Base-by-base conservation (phyloP, 2,797 vertebrate genomes). In the Ateles fusciceps region DNA sequence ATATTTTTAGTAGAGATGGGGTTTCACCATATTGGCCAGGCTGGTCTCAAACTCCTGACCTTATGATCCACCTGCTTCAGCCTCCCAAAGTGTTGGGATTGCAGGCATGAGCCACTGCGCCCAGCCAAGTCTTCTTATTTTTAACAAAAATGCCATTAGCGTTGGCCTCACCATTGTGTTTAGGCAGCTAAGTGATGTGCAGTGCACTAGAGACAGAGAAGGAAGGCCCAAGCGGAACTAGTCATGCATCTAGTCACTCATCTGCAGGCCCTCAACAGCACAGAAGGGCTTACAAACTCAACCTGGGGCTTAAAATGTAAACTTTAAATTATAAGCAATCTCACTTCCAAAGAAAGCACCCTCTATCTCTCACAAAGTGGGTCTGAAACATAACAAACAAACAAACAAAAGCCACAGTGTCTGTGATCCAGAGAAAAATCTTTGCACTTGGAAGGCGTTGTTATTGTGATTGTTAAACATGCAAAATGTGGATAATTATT, bases 401-500 rank as follows among this genome's bases (percentile, higher is more conserved):
- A 95, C 68, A n/a, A 30, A 92, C 50, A 24, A 17, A 44, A 14
- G 28, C 83, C 87, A 78, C n/a, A 94, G 39, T 50, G 86, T 64
- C 68, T 93, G 7, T 68, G 55, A 39, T 71, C 72, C 21, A 74
- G 52, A 74, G 39, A 97, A 96, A 72, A 97, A 96, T 86, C 59
- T 95, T 94, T 80, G 42, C 68, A 93, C 89, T 97, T 71, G 10
- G 83, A 96, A 10, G 89, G 88, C 75, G 75, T 19, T 95, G 91
- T 95, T 95, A 72, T 87, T 89, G 76, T 30, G 61, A 96, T 96
- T 97, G 94, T 97, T 97, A 97, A 79, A 89, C 95, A 71, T 64
- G n/a, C 24, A 96, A 90, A 96, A 94, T 92, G 86, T 84, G 85
- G 93, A 85, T 71, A 78, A 64, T 92, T 84, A 50, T 59, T 86